Conservation (phyloP, 2,113 vertebrate genomes). For the Pollimyrus isidori region DNA sequence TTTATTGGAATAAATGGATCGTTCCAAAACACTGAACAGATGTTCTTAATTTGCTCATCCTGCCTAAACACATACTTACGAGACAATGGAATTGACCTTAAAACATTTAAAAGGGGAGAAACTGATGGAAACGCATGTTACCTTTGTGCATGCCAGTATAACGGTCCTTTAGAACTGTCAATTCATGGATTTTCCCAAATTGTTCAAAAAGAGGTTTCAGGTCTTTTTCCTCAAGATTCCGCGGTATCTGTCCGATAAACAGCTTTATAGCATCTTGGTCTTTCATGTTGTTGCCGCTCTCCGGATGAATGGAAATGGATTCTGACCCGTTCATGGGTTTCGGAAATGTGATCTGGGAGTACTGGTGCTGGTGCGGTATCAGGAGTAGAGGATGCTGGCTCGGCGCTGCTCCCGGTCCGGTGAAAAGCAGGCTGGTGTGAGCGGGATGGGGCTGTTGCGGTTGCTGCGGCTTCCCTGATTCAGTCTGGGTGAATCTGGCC, state of each 20-base stretch:
- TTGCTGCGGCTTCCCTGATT: slow-evolving; percentile 77
- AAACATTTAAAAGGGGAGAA: not conserved
- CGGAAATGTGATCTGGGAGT: slow-evolving; percentile 69
- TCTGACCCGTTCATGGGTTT: slow-evolving; percentile 93
- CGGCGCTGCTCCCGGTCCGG: slow-evolving; percentile 60
- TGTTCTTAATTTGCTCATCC: not conserved
- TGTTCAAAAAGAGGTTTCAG: slow-evolving; percentile 94
- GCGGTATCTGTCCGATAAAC: slow-evolving; percentile 96
- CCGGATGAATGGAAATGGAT: slow-evolving; percentile 77
- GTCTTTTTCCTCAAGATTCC: slow-evolving; percentile 94
- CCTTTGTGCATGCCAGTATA: slow-evolving; percentile 98
- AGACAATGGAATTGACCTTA: not conserved
- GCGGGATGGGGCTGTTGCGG: slow-evolving; percentile 61
- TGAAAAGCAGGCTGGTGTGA: slow-evolving; percentile 64
- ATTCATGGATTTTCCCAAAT: slow-evolving; percentile 97
- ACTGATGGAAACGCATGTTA: slow-evolving; percentile 46
- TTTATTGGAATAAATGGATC: not conserved
- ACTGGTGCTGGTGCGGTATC: slow-evolving; percentile 70
- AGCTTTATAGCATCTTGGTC: slow-evolving; percentile 98
- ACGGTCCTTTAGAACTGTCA: slow-evolving; percentile 94
- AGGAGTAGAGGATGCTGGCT: slow-evolving; percentile 61
- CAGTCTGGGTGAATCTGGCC: slow-evolving; percentile 90
- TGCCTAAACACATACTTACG: not conserved
- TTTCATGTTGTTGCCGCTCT: slow-evolving; percentile 73
- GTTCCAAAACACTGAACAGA: not conserved